Conservation (phyloP, 2,797 vertebrate species). For the Rousettus madagascariensis region DNA sequence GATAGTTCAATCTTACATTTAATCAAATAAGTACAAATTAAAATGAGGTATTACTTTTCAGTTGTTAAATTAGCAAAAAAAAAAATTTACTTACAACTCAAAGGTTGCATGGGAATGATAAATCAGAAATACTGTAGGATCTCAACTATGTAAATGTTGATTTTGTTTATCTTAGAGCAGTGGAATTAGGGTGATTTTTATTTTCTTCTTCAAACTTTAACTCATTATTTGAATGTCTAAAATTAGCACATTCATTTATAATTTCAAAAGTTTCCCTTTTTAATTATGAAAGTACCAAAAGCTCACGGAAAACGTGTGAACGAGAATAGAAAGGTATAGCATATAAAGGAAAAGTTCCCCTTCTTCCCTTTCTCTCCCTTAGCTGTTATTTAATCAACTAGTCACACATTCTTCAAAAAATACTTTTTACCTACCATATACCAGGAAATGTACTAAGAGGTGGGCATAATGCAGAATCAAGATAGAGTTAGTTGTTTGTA, state of each 20-base stretch:
- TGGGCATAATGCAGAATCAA: not conserved
- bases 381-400: not conserved
- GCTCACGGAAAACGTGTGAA: not conserved
- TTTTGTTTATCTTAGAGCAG: not conserved
- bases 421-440: not conserved
- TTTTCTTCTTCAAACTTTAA: not conserved
- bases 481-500: not conserved
- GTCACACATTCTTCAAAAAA: not conserved
- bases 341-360: not conserved
- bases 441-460: not conserved
- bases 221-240: not conserved
- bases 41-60: not conserved
- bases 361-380: not conserved
- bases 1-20: not conserved
- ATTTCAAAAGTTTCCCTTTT: not conserved
- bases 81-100: not conserved
- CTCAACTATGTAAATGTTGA: not conserved
- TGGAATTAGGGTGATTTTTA: not conserved
- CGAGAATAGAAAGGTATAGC: not conserved
- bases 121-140: not conserved
- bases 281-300: slow-evolving; percentile 23
- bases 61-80: not conserved
- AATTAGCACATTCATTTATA: not conserved
- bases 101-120: not conserved
- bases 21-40: not conserved